A percentile compares a stretch with the other conserved stretches of the same genome.
phyloP scores from a whole-genome alignment of 2,888 invertebrate species.

The Cremastinae sp. region DNA sequence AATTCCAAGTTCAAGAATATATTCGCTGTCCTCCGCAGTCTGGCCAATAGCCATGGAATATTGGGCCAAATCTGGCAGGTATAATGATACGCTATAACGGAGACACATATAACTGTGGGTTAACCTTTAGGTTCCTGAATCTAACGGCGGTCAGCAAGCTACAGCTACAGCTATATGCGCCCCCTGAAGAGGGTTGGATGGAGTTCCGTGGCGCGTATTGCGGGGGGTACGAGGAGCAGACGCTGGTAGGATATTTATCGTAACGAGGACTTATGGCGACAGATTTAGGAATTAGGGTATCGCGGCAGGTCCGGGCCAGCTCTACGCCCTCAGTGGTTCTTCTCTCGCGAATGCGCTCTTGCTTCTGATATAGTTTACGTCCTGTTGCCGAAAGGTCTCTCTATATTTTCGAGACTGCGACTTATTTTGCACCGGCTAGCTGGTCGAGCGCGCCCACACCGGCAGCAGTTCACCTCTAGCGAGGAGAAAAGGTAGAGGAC shows the following conservation, averaged over 20 bases:
- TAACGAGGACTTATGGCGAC: constrained; percentile 81
- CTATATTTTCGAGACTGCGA: constrained; percentile 54
- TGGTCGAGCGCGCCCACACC: constrained; percentile 39
- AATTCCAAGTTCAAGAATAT: constrained; percentile 24
- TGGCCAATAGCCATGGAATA: constrained; percentile 52
- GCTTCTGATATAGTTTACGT: constrained; percentile 47
- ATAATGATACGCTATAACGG: constrained; percentile 49
- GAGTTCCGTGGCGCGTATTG: constrained; percentile 44
- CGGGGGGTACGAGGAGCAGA: constrained; percentile 61
- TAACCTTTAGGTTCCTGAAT: constrained; percentile 58
- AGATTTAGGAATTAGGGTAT: constrained; percentile 81
- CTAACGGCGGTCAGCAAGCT: constrained; percentile 60
- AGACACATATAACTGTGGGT: constrained; percentile 40
- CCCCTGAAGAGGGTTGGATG: constrained; percentile 27
- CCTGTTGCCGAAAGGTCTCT: constrained; percentile 61
- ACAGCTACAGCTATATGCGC: constrained; percentile 25
- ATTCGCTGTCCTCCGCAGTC: constrained; percentile 23
- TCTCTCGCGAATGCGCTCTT: constrained; percentile 34
- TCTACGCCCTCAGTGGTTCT: constrained; percentile 59
- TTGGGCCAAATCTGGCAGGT: constrained; percentile 38
- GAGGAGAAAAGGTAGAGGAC: constrained; percentile 31
- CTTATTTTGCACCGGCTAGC: constrained; percentile 50
- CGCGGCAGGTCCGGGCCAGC: constrained; percentile 77
- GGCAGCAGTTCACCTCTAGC: constrained; percentile 41
- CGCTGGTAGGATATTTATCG: constrained; percentile 79